Conservation (phyloP, 2,797 vertebrate species). For the Paedocypris micromegethes region DNA sequence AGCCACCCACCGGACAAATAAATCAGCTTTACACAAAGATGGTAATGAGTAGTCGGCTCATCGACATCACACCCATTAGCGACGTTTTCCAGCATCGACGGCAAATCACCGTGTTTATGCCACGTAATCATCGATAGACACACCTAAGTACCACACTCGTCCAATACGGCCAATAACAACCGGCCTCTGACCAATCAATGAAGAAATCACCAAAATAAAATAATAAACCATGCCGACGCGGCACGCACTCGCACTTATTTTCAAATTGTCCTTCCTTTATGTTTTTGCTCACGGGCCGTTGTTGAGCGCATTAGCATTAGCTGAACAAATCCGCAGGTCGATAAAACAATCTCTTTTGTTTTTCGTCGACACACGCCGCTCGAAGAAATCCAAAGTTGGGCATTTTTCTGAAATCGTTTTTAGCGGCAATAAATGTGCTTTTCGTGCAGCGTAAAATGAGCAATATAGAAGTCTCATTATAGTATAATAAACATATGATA, state of each 20-base stretch:
- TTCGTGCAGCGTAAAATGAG: too few relatives aligned
- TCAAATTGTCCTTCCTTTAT: conserved; percentile 44
- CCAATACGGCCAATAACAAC: conserved; percentile 20
- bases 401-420: too few relatives aligned
- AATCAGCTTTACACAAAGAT: conserved; percentile 13
- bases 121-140: conserved; percentile 34
- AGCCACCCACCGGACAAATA: conserved; percentile 14
- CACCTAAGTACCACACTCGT: conserved; percentile 28
- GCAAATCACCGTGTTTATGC: conserved; percentile 41
- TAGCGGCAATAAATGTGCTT: too few relatives aligned
- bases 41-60: conserved; percentile 3
- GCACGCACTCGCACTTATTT: conserved; percentile 31
- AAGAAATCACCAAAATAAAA: conserved; percentile 43
- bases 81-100: conserved; percentile 21
- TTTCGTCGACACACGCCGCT: too few relatives aligned
- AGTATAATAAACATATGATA: too few relatives aligned
- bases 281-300: conserved; percentile 39
- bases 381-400: too few relatives aligned
- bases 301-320: conserved; percentile 31
- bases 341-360: conserved; percentile 17
- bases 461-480: too few relatives aligned
- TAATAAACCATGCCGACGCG: conserved; percentile 16
- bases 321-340: conserved; percentile 30
- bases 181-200: conserved; percentile 38
- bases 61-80: conserved; percentile 18